These are phyloP conservation scores for Oenanthe melanoleuca DNA, from an alignment of 2,113 vertebrate genomes.

Conservation along the genomic window DNA sequence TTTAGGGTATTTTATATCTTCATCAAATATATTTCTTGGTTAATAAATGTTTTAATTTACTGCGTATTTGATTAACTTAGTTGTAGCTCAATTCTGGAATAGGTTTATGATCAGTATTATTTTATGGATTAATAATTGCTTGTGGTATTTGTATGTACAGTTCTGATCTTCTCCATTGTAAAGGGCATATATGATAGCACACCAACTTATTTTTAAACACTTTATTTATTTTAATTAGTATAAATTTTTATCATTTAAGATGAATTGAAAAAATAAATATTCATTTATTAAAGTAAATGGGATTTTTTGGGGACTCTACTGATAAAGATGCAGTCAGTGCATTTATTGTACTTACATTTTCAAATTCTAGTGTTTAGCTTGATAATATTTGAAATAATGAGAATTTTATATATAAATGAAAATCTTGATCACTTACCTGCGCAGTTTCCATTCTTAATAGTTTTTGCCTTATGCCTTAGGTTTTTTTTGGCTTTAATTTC, in stretches of 20 bases:
- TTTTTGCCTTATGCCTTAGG: constrained; percentile 1
- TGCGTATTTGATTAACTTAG: constrained; percentile 47
- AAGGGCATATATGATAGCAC: constrained; percentile 69
- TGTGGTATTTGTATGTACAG: constrained; percentile 62
- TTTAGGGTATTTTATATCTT: constrained; percentile 9
- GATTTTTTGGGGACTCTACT: constrained; percentile 56
- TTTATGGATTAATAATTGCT: constrained; percentile 51
- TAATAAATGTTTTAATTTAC: constrained; percentile 48
- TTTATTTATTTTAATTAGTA: constrained; percentile 79
- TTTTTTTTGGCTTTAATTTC: constrained; percentile 61
- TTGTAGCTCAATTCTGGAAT: constrained; percentile 54
- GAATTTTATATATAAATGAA: constrained; percentile 58
- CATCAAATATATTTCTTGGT: constrained; percentile 11
- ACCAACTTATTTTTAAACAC: constrained; percentile 63
- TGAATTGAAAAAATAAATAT: constrained; percentile 62
- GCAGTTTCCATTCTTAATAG: constrained; percentile 24
- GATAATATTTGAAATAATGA: constrained; percentile 63
- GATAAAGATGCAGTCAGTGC: constrained; percentile 44
- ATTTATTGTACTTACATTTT: constrained; percentile 51
- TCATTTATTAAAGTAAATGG: constrained; percentile 62
- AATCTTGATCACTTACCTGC: constrained; percentile 5
- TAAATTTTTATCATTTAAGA: constrained; percentile 60
- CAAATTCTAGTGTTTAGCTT: constrained; percentile 60
- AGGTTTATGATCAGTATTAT: constrained; percentile 71
- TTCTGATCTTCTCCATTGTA: constrained; percentile 57